Evolutionary conservation across 2,888 invertebrate species (phyloP).

Genomic region (Hemicrepidius hirtus): DNA sequence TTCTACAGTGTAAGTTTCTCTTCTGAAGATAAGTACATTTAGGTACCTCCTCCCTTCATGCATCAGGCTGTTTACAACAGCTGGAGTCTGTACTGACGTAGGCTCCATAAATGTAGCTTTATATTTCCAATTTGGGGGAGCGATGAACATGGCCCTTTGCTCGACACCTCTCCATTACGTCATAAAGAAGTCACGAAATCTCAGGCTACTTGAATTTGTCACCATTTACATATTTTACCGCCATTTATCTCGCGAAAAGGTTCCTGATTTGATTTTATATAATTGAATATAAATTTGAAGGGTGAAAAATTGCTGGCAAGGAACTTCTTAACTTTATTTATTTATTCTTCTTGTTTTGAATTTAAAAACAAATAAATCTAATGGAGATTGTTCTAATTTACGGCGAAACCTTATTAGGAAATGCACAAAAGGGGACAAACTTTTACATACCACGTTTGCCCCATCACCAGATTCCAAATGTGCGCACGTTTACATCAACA

Average conservation of each 20-base stretch:
- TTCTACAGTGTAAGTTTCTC: conserved; percentile 25
- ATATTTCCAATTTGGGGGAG: conserved; percentile 56
- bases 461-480: too few relatives aligned
- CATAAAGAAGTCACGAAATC: conserved; percentile 52
- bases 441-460: too few relatives aligned
- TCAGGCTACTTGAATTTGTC: conserved; percentile 42
- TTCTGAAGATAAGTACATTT: conserved; percentile 44
- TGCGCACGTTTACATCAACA: too few relatives aligned
- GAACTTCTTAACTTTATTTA: not conserved
- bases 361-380: too few relatives aligned
- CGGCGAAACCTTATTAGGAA: too few relatives aligned
- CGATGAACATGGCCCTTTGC: conserved; percentile 45
- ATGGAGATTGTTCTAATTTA: too few relatives aligned
- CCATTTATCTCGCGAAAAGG: conserved; percentile 45
- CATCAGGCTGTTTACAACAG: conserved; percentile 55
- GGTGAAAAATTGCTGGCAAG: conserved; percentile 33
- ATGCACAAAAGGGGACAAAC: too few relatives aligned
- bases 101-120: conserved; percentile 56
- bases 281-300: conserved; percentile 7
- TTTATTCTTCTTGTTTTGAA: not conserved
- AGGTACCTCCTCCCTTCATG: conserved; percentile 44
- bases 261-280: conserved; percentile 42
- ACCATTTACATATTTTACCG: conserved; percentile 54
- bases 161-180: conserved; percentile 51
- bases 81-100: conserved; percentile 52